phyloP scores from a whole-genome alignment of 2,888 invertebrate species.

The Ashinkailepas kermadecensis region DNA sequence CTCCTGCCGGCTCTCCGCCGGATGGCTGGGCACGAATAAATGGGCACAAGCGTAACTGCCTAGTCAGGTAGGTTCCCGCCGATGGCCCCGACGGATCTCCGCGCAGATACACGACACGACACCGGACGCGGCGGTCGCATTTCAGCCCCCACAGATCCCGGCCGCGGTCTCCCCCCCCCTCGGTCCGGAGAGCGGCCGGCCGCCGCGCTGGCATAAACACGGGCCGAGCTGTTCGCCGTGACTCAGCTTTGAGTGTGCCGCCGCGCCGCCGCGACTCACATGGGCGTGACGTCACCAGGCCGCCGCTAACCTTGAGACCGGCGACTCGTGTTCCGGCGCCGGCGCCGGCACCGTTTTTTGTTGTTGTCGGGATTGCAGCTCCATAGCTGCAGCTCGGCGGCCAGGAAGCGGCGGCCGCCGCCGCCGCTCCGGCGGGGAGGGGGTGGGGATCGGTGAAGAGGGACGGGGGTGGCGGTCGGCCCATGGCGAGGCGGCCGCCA shows the following conservation, averaged over 20 bases:
- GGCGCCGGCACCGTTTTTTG: not conserved
- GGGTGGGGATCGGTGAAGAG: not conserved
- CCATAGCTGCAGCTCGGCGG: not conserved
- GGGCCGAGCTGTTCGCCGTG: not conserved
- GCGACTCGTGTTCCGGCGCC: not conserved
- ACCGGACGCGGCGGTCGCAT: too few relatives aligned
- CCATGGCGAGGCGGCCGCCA: not conserved
- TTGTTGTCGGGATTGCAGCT: not conserved
- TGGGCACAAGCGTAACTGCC: too few relatives aligned
- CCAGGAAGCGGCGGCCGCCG: not conserved
- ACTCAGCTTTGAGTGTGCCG: not conserved
- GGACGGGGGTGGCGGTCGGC: not conserved
- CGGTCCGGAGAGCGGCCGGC: too few relatives aligned
- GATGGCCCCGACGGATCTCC: too few relatives aligned
- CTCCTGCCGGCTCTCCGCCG: too few relatives aligned
- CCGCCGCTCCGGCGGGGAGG: not conserved
- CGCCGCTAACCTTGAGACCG: not conserved
- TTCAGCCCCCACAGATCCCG: too few relatives aligned
- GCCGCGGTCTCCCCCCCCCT: too few relatives aligned
- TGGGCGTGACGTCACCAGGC: not conserved
- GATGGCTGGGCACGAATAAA: too few relatives aligned
- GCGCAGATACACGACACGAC: too few relatives aligned
- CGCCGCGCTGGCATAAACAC: not conserved
- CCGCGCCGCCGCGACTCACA: not conserved
- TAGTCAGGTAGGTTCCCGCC: too few relatives aligned